Conservation (phyloP, 64 coral and sea anemone species). For the Astreopora myriophthalma region DNA sequence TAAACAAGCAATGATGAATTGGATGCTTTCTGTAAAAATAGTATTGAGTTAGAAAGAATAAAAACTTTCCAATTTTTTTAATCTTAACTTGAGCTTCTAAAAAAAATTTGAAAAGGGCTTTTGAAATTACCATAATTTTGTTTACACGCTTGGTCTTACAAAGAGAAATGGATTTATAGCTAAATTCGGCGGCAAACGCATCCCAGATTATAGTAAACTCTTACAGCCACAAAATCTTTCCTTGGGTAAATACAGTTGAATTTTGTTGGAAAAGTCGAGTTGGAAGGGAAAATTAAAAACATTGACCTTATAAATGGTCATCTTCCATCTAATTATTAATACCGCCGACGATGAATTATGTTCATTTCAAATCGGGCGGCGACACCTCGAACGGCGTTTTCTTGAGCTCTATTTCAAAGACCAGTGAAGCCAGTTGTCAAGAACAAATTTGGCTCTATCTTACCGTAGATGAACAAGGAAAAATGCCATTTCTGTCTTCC, state of each 20-base stretch:
- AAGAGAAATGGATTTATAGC: not conserved
- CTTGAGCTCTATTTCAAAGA: not conserved
- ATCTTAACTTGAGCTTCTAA: not conserved
- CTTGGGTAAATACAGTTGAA: not conserved
- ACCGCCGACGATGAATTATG: too few species aligned
- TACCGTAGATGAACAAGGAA: slow-evolving; percentile 71
- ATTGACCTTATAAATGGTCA: not conserved
- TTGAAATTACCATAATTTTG: slow-evolving; percentile 22
- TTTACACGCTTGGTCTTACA: slow-evolving; percentile 11
- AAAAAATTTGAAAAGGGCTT: not conserved
- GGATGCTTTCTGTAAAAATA: not conserved
- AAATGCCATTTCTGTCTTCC: slow-evolving; percentile 39
- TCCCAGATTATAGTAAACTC: not conserved
- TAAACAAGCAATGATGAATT: not conserved
- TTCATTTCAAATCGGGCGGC: not conserved
- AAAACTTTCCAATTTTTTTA: not conserved
- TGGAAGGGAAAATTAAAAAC: not conserved
- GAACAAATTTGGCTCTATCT: not conserved
- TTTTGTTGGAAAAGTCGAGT: not conserved
- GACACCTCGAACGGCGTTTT: not conserved
- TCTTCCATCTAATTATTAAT: not conserved
- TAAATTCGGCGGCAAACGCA: not conserved
- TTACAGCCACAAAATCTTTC: not conserved
- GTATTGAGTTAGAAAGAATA: not conserved
- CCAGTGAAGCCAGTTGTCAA: not conserved